Conservation (phyloP, 2,888 invertebrate genomes). For the Cheilosia vernalis region DNA sequence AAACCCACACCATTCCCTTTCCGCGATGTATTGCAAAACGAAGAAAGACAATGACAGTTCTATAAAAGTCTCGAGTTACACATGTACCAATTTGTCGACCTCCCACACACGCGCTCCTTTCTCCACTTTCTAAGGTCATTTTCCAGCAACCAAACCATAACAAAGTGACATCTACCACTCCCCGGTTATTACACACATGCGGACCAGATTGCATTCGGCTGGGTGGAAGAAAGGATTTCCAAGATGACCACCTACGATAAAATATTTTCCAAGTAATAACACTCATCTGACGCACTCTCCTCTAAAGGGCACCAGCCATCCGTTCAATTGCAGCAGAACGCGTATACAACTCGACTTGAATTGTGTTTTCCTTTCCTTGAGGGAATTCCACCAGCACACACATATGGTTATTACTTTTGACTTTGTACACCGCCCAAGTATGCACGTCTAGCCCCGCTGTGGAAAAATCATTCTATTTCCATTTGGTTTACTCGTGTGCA, state of each 20-base stretch:
- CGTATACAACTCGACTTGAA: slow-evolving; percentile 3
- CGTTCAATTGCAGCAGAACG: slow-evolving; percentile 37
- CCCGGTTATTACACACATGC: slow-evolving; percentile 38
- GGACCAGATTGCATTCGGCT: slow-evolving; percentile 50
- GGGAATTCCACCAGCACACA: slow-evolving; percentile 43
- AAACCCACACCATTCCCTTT: slow-evolving; percentile 8
- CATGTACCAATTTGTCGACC: slow-evolving; percentile 4
- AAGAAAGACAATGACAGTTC: background rate
- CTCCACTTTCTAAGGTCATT: slow-evolving; percentile 57
- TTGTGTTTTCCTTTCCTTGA: slow-evolving; percentile 27
- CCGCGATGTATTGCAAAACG: slow-evolving; percentile 3
- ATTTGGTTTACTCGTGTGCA: background rate
- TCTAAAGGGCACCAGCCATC: slow-evolving; percentile 16
- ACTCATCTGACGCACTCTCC: slow-evolving; percentile 4
- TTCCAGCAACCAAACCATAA: slow-evolving; percentile 10
- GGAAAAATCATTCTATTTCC: background rate
- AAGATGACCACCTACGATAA: slow-evolving; percentile 66
- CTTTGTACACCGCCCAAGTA: background rate
- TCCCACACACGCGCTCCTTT: slow-evolving; percentile 19
- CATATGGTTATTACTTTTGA: slow-evolving; percentile 21
- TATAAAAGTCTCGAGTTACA: background rate
- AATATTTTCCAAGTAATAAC: slow-evolving; percentile 62
- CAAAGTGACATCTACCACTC: slow-evolving; percentile 15
- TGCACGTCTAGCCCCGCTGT: background rate
- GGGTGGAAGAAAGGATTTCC: slow-evolving; percentile 50